Base-by-base conservation (phyloP, 2,113 vertebrate species). In the Nestor notabilis region DNA sequence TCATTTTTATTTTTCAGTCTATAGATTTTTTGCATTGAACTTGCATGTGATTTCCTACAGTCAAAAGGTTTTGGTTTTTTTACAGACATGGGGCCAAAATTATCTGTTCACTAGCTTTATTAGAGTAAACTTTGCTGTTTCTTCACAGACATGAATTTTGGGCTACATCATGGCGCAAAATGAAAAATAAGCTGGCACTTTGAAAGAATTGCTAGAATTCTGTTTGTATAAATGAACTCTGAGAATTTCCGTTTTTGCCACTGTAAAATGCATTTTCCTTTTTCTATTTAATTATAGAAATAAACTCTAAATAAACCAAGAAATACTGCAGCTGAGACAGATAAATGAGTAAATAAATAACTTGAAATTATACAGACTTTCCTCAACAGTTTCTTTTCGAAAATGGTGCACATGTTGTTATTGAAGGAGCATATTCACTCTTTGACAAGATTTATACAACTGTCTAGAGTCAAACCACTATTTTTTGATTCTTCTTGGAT, bases 1-100 rank as follows among this genome's bases (percentile, higher is more conserved):
- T 37, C 1, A 12, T 46, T 53, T 47, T 43, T 13, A 13, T n/a
- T n/a, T 80, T 76, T 43, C 61, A 33, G 16, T 74, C 60, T 39
- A 1, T 8, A 78, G 25, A 7, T 8, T 5, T 68, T 63, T 55
- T 55, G 5, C 8, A 21, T 76, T 77, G 33, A 52, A 33, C 37
- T 60, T 77, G 15, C 29, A 25, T 69, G 44, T 31, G 3, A 61
- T 86, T 86, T 95, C 25, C 31, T 52, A 35, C 75, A 70, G 56
- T 91, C 49, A 64, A 0, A 0, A 5, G 35, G 58, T 47, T 68
- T 58, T 23, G 33, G 1, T 13, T 52, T 77, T 77, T 83, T 63
- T 64, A 56, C 72, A 70, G 46, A 44, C 9, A 1, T 35, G 92
- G 87, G 90, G 90, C 88, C 96, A 96, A 96, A 93, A 90, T 63